Conservation (phyloP, 2,797 vertebrate genomes). For the Tapera naevia region DNA sequence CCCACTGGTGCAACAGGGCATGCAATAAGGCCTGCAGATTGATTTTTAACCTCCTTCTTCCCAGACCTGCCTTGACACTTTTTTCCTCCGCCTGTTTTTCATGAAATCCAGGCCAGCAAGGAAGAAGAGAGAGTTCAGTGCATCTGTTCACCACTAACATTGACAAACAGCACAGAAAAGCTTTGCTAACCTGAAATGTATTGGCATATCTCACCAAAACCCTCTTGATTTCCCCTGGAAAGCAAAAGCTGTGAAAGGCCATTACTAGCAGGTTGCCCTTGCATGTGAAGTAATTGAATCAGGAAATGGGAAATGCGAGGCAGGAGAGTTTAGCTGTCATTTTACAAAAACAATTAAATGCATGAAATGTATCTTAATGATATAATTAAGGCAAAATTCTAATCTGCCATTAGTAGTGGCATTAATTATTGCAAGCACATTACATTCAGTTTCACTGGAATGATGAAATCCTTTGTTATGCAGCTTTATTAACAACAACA, state of each 20-base stretch:
- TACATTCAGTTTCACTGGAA: background rate
- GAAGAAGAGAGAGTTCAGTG: background rate
- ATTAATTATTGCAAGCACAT: constrained; percentile 50
- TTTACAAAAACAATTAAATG: constrained; percentile 58
- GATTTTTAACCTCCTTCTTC: background rate
- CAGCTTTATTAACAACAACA: background rate
- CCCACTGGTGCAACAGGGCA: background rate
- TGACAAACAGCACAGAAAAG: constrained; percentile 18
- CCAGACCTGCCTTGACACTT: background rate
- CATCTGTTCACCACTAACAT: background rate
- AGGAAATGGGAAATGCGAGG: constrained; percentile 43
- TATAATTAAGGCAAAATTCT: constrained; percentile 64
- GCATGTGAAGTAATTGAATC: constrained; percentile 40
- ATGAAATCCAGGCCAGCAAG: background rate
- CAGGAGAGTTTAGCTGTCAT: constrained; percentile 59
- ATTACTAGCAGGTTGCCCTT: constrained; percentile 34
- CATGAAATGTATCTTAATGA: constrained; percentile 62
- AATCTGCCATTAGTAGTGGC: constrained; percentile 39
- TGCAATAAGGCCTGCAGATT: background rate
- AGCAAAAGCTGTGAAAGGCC: constrained; percentile 49
- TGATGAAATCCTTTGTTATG: background rate
- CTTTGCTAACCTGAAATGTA: constrained; percentile 38
- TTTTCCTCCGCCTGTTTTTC: background rate
- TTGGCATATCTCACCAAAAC: constrained; percentile 35
- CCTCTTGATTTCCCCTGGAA: constrained; percentile 52